A percentile compares a stretch with the other conserved stretches of the same genome.
These are phyloP conservation scores for Agonopterix subpropinquella DNA, from an alignment of 2,888 invertebrate genomes.

Conservation along the genomic window DNA sequence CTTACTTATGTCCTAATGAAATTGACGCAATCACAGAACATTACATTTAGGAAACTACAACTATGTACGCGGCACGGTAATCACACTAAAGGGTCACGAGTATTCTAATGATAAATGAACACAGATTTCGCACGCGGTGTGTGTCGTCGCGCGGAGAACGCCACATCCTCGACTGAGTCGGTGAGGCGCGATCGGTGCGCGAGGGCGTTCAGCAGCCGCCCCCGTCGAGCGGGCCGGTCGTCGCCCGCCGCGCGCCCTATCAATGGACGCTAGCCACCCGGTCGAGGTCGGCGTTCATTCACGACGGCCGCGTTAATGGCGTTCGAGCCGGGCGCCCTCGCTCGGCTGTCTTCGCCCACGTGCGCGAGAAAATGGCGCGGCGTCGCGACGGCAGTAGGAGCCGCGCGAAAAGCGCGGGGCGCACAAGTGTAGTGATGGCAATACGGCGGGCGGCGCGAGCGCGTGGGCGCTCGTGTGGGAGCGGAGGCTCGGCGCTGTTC, in stretches of 20 bases:
- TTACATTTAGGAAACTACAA: constrained; percentile 48
- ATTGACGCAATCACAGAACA: constrained; percentile 70
- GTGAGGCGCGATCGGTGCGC: constrained; percentile 53
- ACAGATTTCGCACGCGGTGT: constrained; percentile 63
- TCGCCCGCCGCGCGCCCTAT: constrained; percentile 66
- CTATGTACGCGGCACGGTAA: constrained; percentile 39
- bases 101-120: constrained; percentile 68
- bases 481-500: constrained; percentile 56
- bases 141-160: constrained; percentile 67
- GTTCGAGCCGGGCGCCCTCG: constrained; percentile 60
- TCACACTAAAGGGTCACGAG: constrained; percentile 43
- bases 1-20: constrained; percentile 50
- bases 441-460: constrained; percentile 34
- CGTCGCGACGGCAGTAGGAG: constrained; percentile 65
- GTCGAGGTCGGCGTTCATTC: constrained; percentile 71
- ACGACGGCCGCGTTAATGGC: constrained; percentile 71
- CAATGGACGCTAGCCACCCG: constrained; percentile 66
- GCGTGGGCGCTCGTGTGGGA: constrained; percentile 64
- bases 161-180: constrained; percentile 77
- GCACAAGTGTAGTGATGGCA: constrained; percentile 59
- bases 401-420: constrained; percentile 70
- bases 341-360: constrained; percentile 63
- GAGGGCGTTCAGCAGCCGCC: constrained; percentile 69
- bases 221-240: constrained; percentile 57
- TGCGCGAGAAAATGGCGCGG: constrained; percentile 74